Base-by-base conservation (phyloP, 1,140 invertebrate genomes). In the Hetaerina americana region DNA sequence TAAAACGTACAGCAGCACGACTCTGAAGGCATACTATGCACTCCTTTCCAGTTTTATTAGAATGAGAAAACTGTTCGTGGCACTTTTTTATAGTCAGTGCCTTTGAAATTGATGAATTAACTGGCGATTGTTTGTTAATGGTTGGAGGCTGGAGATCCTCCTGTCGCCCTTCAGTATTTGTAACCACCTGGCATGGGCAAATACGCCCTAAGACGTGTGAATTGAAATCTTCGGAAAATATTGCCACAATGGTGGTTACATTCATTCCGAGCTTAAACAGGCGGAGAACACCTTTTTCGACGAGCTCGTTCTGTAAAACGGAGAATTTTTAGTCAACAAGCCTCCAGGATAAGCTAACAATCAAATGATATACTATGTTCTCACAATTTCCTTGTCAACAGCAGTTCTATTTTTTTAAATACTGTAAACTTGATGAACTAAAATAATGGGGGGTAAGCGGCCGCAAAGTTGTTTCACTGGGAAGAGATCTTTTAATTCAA, bases 391-490 rank as follows among this genome's bases (percentile, higher is more conserved):
- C 29, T 67, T 26, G 40, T 73, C 72, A 0, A 71, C 72, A 3
- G 26, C 26, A 18, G 70, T 73, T 57, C 71, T 73, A 68, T 57
- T 57, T 12, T 68, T 71, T 5, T 71, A 66, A 15, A 73, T 27
- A 29, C 72, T 73, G 27, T 73, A 73, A 31, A 73, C 25, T 71
- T 73, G 72, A 71, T 73, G 72, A 22, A 73, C 72, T 24, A 73
- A 68, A 26, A 73, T 15, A 31, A 73, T 70, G n/a, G 72, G 72
- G 1, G 72, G 72, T 12, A 73, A 29, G 26, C 40, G 66, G 15
- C 27, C 28, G 29, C 27, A 24, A 12, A 73, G 68, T 49, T 73
- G 66, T 24, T 73, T 24, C 5, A 71, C 6, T 68, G 72, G 72
- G 26, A 73, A 73, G 5, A n/a, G 67, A 2, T 29, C 27, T 71